Percentiles rank a stretch among this genome's conserved stretches.
phyloP scores from a whole-genome alignment of 1,140 invertebrate genomes.

The Stegodyphus mimosarum region DNA sequence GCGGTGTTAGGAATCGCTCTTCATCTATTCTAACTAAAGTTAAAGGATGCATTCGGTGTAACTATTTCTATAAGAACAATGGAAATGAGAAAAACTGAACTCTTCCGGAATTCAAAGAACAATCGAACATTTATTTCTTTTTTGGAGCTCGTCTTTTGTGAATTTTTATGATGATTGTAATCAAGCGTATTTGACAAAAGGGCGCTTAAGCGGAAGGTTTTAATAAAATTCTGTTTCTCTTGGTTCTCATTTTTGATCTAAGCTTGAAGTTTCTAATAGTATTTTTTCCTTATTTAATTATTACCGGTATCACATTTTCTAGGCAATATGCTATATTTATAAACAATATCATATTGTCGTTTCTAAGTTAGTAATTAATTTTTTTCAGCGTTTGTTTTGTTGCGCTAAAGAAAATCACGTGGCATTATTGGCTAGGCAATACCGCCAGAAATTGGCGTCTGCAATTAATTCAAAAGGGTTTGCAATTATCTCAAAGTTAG shows the following conservation, averaged over 20 bases:
- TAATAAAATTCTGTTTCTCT: slow-evolving; percentile 6
- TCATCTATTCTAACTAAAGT: too few relatives aligned
- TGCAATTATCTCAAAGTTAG: slow-evolving; percentile 60
- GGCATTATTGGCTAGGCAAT: slow-evolving; percentile 49
- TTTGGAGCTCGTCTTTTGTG: neutral
- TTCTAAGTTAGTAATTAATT: slow-evolving; percentile 57
- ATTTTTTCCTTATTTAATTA: slow-evolving; percentile 40
- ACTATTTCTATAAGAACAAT: neutral
- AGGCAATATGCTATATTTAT: slow-evolving; percentile 37
- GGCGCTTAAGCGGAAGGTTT: slow-evolving; percentile 10
- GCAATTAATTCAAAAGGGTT: slow-evolving; percentile 60
- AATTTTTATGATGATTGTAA: neutral
- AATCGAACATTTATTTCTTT: neutral
- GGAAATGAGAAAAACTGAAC: neutral
- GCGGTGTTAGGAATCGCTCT: too few relatives aligned
- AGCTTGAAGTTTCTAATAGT: slow-evolving; percentile 18
- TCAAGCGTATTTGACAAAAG: neutral
- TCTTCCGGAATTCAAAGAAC: neutral
- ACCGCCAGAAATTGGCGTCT: slow-evolving; percentile 48
- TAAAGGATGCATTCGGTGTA: neutral
- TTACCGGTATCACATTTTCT: slow-evolving; percentile 13
- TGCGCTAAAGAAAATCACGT: slow-evolving; percentile 39
- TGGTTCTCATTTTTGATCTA: slow-evolving; percentile 12
- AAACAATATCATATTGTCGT: slow-evolving; percentile 56
- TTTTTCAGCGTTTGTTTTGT: slow-evolving; percentile 51